These are phyloP conservation scores for Gephyroberyx darwinii DNA, from an alignment of 2,797 vertebrate genomes.

Conservation along the genomic window DNA sequence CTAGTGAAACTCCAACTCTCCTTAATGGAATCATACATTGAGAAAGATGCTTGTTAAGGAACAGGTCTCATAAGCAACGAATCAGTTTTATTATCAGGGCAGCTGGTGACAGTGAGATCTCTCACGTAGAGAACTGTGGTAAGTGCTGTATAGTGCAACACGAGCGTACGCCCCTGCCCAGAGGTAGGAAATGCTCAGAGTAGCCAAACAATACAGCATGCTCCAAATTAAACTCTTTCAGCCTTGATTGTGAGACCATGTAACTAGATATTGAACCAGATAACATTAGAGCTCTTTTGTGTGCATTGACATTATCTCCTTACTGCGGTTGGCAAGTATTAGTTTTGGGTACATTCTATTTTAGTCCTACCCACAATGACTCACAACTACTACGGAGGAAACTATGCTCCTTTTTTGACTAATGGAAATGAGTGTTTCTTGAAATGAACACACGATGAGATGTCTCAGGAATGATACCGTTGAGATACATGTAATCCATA, in stretches of 20 bases:
- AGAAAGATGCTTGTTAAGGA: too few species aligned
- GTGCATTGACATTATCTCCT: slow-evolving; percentile 3
- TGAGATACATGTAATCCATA: background rate
- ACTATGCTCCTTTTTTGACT: slow-evolving; percentile 17
- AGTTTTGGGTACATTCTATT: background rate
- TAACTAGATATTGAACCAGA: background rate
- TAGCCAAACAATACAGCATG: slow-evolving; percentile 5
- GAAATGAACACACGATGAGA: background rate
- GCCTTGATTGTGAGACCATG: background rate
- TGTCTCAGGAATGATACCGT: background rate
- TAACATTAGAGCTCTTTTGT: background rate
- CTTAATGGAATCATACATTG: too few species aligned
- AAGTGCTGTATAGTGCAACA: background rate
- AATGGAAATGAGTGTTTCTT: slow-evolving; percentile 26
- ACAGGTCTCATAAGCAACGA: too few species aligned
- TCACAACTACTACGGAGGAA: slow-evolving; percentile 13
- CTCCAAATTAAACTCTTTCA: background rate
- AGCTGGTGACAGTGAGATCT: too few species aligned
- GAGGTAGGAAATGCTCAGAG: background rate
- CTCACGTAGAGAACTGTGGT: background rate
- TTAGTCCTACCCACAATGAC: slow-evolving; percentile 8
- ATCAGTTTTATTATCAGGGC: too few species aligned
- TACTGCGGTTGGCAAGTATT: slow-evolving; percentile 24
- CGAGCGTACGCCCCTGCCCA: background rate
- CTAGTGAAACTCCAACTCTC: too few species aligned